phyloP scores from a whole-genome alignment of 2,888 invertebrate genomes.

The Mimas tiliae region DNA sequence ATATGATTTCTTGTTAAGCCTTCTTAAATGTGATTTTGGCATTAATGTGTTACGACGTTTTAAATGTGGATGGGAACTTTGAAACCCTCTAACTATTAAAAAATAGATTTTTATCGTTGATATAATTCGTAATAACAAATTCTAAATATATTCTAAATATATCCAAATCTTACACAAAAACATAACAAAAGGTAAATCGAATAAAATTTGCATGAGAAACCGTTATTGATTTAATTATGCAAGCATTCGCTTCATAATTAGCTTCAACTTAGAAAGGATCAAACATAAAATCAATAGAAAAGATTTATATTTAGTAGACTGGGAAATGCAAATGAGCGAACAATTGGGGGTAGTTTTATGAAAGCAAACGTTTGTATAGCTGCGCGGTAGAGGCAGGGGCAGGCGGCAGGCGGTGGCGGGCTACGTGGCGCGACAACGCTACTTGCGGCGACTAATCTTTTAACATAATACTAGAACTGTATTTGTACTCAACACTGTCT shows the following conservation, averaged over 20 bases:
- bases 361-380: conserved; percentile 58
- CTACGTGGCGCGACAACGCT: conserved; percentile 39
- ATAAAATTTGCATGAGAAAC: background rate
- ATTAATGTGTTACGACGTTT: no score
- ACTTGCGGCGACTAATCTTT: conserved; percentile 58
- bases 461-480: conserved; percentile 55
- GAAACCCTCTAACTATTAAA: no score
- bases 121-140: no score
- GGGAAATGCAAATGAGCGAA: conserved; percentile 67
- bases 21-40: no score
- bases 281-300: conserved; percentile 45
- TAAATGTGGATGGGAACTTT: no score
- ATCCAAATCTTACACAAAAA: background rate
- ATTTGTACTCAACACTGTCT: conserved; percentile 39
- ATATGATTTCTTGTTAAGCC: no score
- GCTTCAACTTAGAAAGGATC: background rate
- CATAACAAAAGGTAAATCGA: background rate
- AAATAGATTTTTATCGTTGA: no score
- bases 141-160: no score
- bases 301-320: conserved; percentile 56
- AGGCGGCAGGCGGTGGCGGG: conserved; percentile 33
- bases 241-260: background rate
- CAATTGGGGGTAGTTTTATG: conserved; percentile 56
- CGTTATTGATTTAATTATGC: background rate
- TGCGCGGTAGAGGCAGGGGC: conserved; percentile 36